Evolutionary conservation across 2,113 vertebrate species (phyloP).

Genomic region (Tupaia chinensis): DNA sequence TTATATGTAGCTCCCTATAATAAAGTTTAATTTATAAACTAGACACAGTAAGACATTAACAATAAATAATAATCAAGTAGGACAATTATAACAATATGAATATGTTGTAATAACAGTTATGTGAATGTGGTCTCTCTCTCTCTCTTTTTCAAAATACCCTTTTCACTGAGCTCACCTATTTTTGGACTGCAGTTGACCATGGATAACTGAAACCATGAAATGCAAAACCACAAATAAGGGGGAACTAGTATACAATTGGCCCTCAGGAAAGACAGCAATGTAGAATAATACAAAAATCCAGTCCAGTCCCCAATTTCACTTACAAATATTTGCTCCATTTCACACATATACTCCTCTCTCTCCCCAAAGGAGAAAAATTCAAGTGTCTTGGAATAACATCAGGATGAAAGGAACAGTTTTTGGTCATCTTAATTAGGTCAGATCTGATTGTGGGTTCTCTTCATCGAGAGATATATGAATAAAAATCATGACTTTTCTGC

Average conservation of each 20-base stretch:
- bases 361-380: background rate
- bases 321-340: background rate
- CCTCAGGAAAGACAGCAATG: background rate
- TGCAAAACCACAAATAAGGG: too few species aligned
- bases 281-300: background rate
- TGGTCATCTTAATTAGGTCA: background rate
- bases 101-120: too few species aligned
- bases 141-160: too few species aligned
- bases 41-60: too few species aligned
- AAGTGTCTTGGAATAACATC: background rate
- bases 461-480: background rate
- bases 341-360: background rate
- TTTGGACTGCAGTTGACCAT: too few species aligned
- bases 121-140: too few species aligned
- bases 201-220: too few species aligned
- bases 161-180: too few species aligned
- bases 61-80: too few species aligned
- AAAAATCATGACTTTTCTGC: background rate
- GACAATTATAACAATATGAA: too few species aligned
- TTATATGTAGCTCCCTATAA: too few species aligned
- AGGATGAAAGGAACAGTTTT: background rate
- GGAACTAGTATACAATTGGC: background rate
- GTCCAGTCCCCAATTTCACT: background rate
- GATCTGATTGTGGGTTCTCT: background rate
- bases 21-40: too few species aligned